A percentile compares a stretch with the other conserved stretches of the same genome.
Evolutionary conservation across 2,113 vertebrate genomes (phyloP).

Genomic region (Meleagris gallopavo): DNA sequence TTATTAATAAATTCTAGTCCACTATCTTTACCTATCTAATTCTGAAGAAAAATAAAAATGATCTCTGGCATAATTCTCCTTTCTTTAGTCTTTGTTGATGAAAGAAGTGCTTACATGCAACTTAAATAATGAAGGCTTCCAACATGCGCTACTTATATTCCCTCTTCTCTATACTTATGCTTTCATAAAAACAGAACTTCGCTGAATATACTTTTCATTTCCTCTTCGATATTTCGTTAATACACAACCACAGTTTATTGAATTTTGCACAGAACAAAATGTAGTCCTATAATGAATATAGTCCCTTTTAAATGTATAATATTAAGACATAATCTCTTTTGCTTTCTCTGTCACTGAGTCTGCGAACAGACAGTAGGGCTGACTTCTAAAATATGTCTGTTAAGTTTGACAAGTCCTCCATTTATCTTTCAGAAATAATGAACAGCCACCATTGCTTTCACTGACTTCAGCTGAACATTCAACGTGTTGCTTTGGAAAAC

Average conservation of each 20-base stretch:
- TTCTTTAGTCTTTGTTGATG: slow-evolving; percentile 41
- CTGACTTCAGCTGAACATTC: background rate
- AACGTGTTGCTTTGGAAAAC: background rate
- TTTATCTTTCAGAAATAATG: background rate
- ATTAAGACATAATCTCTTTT: background rate
- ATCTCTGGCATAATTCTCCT: slow-evolving; percentile 45
- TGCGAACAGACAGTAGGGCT: background rate
- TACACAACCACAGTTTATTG: background rate
- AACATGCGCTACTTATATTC: slow-evolving; percentile 17
- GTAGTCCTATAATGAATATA: background rate
- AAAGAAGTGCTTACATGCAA: slow-evolving; percentile 46
- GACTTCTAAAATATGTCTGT: background rate
- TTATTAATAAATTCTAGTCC: slow-evolving; percentile 60
- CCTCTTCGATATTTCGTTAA: slow-evolving; percentile 14
- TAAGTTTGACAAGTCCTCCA: background rate
- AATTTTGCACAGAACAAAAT: slow-evolving; percentile 31
- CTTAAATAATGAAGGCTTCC: slow-evolving; percentile 50
- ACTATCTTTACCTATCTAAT: slow-evolving; percentile 63
- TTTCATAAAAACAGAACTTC: slow-evolving; percentile 41
- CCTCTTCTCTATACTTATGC: background rate
- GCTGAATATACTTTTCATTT: slow-evolving; percentile 61
- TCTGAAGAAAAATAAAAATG: slow-evolving; percentile 65
- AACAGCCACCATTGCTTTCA: fast-evolving
- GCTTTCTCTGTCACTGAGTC: background rate
- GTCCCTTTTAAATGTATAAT: background rate